phyloP scores from a whole-genome alignment of 2,888 invertebrate species.

The Hirtodrosophila trivittata region DNA sequence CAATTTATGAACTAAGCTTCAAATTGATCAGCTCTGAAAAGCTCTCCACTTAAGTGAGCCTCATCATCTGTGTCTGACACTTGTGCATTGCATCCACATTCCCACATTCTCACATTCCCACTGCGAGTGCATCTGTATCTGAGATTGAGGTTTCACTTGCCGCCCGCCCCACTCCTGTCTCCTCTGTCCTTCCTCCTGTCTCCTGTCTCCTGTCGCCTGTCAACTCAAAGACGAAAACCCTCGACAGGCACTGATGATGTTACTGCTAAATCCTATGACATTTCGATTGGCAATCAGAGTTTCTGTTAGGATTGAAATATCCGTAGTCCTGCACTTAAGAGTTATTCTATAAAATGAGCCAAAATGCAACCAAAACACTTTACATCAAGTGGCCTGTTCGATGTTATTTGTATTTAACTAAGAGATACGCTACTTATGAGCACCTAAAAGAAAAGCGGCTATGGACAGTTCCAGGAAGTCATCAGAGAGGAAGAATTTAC shows the following conservation, averaged over 20 bases:
- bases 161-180: too few species aligned
- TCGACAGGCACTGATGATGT: conserved; percentile 24
- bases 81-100: conserved; percentile 4
- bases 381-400: too few species aligned
- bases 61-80: conserved; percentile 16
- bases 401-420: too few species aligned
- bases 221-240: conserved; percentile 5
- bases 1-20: conserved; percentile 27
- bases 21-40: conserved; percentile 39
- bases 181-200: too few species aligned
- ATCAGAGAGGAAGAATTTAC: too few species aligned
- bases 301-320: conserved; percentile 15
- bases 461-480: too few species aligned
- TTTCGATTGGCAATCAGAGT: conserved; percentile 36
- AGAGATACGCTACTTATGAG: too few species aligned
- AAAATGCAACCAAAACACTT: too few species aligned
- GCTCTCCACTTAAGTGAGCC: conserved; percentile 18
- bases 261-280: conserved; percentile 18
- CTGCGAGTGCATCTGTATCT: background rate
- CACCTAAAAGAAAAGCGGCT: too few species aligned
- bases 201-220: background rate
- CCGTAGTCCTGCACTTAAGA: too few species aligned
- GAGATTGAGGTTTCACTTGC: background rate
- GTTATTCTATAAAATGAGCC: too few species aligned
- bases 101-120: background rate